Evolutionary conservation across 2,888 invertebrate species (phyloP).

Genomic region (Dysmachus trigonus): DNA sequence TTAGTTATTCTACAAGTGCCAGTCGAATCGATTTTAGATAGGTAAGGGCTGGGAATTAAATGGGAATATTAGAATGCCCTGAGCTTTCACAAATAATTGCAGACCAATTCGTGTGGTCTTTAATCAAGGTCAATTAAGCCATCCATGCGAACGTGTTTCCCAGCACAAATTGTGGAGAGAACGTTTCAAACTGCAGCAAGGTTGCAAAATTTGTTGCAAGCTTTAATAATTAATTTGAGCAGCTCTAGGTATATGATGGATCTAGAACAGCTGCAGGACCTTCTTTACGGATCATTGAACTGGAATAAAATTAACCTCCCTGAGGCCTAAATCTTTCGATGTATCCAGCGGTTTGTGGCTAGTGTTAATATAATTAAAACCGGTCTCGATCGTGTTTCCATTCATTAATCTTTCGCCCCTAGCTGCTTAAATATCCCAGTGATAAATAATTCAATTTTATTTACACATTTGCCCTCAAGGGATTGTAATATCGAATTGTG

Average conservation of each 20-base stretch:
- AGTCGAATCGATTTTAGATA: not conserved
- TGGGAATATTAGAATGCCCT: not conserved
- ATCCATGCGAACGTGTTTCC: not conserved
- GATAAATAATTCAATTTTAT: not conserved
- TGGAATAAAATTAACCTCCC: not conserved
- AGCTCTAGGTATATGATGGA: not conserved
- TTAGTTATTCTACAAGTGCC: not conserved
- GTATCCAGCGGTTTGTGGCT: not conserved
- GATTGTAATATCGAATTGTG: too few species aligned
- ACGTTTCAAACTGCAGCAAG: not conserved
- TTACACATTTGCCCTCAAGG: too few species aligned
- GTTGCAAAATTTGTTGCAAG: not conserved
- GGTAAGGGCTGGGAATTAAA: not conserved
- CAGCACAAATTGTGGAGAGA: not conserved
- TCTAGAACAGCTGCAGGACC: not conserved
- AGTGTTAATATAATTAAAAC: not conserved
- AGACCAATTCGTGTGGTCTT: not conserved
- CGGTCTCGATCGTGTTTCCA: not conserved
- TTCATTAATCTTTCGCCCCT: not conserved
- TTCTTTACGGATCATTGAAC: not conserved
- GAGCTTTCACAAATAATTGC: not conserved
- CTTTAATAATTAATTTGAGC: not conserved
- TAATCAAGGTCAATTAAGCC: constrained; percentile 18
- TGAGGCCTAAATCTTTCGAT: not conserved
- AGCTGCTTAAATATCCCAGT: not conserved